A percentile compares a stretch with the other conserved stretches of the same genome.
Evolutionary conservation across 2,888 invertebrate genomes (phyloP).

Genomic region (Lithophane semibrunnea): DNA sequence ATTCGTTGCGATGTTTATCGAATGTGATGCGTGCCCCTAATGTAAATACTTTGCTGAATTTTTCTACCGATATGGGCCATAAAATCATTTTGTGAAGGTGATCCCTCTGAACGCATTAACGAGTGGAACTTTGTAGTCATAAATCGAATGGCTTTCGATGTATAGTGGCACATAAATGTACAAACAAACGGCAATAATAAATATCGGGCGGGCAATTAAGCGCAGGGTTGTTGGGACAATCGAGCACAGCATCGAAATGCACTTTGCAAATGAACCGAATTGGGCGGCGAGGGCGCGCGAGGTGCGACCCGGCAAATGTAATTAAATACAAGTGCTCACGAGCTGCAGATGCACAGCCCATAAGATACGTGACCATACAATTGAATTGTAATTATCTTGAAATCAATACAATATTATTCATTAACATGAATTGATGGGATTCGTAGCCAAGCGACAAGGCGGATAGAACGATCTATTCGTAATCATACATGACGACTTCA

Average conservation of each 20-base stretch:
- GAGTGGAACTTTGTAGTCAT: constrained; percentile 53
- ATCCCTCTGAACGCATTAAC: constrained; percentile 60
- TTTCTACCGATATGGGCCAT: constrained; percentile 61
- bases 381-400: constrained; percentile 47
- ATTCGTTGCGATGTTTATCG: constrained; percentile 89
- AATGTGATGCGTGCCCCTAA: constrained; percentile 83
- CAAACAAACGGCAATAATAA: constrained; percentile 87
- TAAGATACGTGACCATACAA: constrained; percentile 52
- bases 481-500: not conserved
- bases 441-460: not conserved
- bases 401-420: constrained; percentile 51
- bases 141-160: constrained; percentile 76
- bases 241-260: constrained; percentile 88
- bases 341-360: constrained; percentile 60
- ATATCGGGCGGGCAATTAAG: constrained; percentile 87
- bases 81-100: constrained; percentile 59
- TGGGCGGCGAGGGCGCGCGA: constrained; percentile 70
- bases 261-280: constrained; percentile 90
- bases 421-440: constrained; percentile 8
- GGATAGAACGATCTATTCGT: not conserved
- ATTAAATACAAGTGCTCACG: constrained; percentile 79
- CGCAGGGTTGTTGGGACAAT: constrained; percentile 85
- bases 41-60: constrained; percentile 77
- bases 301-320: constrained; percentile 78
- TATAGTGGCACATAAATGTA: constrained; percentile 78